Percentiles rank a stretch among this genome's conserved stretches.
phyloP scores from a whole-genome alignment of 2,888 invertebrate genomes.

The Cephus pygmeus region DNA sequence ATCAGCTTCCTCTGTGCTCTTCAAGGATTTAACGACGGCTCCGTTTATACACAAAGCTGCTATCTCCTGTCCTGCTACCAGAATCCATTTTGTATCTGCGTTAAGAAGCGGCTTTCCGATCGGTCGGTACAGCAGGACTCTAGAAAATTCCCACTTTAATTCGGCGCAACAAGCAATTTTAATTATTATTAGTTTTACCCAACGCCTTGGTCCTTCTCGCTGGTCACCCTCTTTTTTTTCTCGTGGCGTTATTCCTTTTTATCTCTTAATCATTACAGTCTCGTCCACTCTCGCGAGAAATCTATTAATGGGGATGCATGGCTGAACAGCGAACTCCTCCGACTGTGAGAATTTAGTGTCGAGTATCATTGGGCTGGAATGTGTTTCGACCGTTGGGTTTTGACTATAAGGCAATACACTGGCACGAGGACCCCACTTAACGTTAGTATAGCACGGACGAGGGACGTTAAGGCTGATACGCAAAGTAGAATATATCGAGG shows the following conservation, averaged over 20 bases:
- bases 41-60: neutral
- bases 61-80: neutral
- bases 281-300: neutral
- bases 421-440: neutral
- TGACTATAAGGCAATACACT: neutral
- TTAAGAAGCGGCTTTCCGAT: neutral
- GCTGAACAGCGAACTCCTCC: neutral
- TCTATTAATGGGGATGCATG: neutral
- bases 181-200: too few relatives aligned
- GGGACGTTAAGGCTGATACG: neutral
- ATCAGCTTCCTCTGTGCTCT: neutral
- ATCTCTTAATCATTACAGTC: too few relatives aligned
- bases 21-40: neutral
- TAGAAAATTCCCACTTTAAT: neutral
- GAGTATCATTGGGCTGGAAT: constrained; percentile 20
- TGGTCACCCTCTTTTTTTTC: too few relatives aligned
- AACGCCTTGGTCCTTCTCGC: too few relatives aligned
- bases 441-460: neutral
- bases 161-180: neutral
- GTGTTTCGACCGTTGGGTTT: constrained; percentile 19
- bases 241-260: too few relatives aligned
- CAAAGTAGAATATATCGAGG: neutral
- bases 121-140: neutral
- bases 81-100: neutral
- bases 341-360: constrained; percentile 16